These are phyloP conservation scores for Megaleporinus macrocephalus DNA, from an alignment of 2,113 vertebrate species.

Conservation along the genomic window DNA sequence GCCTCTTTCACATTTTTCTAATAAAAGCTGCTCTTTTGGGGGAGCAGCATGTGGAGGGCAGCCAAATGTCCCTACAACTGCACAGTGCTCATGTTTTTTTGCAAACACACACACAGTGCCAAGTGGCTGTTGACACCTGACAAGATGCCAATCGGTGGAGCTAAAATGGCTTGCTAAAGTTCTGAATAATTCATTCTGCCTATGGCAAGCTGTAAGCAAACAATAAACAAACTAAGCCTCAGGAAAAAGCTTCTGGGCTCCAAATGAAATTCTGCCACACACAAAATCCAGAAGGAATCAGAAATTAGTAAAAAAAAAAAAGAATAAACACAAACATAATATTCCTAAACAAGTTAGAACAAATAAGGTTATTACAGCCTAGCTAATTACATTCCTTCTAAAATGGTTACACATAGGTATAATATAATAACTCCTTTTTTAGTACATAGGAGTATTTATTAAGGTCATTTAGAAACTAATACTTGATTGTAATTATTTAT, in stretches of 20 bases:
- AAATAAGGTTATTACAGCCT: too few relatives aligned
- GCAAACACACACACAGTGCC: slow-evolving; percentile 5
- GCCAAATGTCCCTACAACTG: background rate
- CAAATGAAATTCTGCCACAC: background rate
- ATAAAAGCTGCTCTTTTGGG: too few relatives aligned
- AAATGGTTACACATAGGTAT: too few relatives aligned
- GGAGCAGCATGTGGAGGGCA: background rate
- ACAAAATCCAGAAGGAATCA: too few relatives aligned
- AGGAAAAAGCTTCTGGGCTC: slow-evolving; percentile 4
- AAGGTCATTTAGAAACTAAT: too few relatives aligned
- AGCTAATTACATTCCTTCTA: too few relatives aligned
- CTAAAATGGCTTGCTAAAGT: background rate
- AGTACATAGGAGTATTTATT: too few relatives aligned
- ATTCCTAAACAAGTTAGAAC: background rate
- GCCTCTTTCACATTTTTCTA: too few relatives aligned
- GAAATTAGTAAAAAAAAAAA: background rate
- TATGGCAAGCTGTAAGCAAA: slow-evolving; percentile 1
- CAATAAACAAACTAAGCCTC: background rate
- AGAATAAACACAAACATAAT: background rate
- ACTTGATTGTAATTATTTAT: too few relatives aligned
- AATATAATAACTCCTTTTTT: too few relatives aligned
- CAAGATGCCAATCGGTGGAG: background rate
- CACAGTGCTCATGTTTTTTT: background rate
- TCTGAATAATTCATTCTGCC: slow-evolving; percentile 32
- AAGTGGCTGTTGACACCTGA: background rate